Evolutionary conservation across 1,140 invertebrate genomes (phyloP).

Genomic region (Drosophila quadrilineata): DNA sequence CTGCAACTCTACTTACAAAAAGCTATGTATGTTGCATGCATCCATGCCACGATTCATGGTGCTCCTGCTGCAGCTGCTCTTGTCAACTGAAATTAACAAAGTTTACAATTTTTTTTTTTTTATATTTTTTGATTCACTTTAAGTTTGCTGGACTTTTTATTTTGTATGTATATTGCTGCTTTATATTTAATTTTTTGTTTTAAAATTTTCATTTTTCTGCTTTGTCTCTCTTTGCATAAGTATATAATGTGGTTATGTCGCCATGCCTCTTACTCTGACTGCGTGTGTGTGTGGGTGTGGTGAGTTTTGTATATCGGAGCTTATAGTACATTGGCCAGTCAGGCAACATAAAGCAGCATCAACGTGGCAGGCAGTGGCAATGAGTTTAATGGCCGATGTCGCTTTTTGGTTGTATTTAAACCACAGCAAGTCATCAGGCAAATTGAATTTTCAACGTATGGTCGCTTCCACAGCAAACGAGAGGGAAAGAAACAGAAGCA

Average conservation of each 20-base stretch:
- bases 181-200: constrained; percentile 25
- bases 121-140: too few species aligned
- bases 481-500: too few species aligned
- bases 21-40: constrained; percentile 50
- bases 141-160: constrained; percentile 38
- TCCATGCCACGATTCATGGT: constrained; percentile 12
- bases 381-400: constrained; percentile 74
- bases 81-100: constrained; percentile 79
- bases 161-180: constrained; percentile 8
- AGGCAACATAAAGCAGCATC: not conserved
- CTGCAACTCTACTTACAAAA: constrained; percentile 57
- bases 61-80: constrained; percentile 30
- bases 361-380: constrained; percentile 55
- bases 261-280: too few species aligned
- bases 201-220: constrained; percentile 3
- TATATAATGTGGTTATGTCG: constrained; percentile 71
- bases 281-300: too few species aligned
- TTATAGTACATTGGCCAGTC: constrained; percentile 27
- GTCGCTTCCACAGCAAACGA: constrained; percentile 55
- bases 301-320: constrained; percentile 19
- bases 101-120: constrained; percentile 71
- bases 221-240: constrained; percentile 67
- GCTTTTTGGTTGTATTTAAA: constrained; percentile 74
- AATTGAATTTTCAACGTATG: constrained; percentile 81
- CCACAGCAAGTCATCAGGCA: constrained; percentile 79